Evolutionary conservation across 2,888 invertebrate genomes (phyloP).

Genomic region (Dioctria rufipes): DNA sequence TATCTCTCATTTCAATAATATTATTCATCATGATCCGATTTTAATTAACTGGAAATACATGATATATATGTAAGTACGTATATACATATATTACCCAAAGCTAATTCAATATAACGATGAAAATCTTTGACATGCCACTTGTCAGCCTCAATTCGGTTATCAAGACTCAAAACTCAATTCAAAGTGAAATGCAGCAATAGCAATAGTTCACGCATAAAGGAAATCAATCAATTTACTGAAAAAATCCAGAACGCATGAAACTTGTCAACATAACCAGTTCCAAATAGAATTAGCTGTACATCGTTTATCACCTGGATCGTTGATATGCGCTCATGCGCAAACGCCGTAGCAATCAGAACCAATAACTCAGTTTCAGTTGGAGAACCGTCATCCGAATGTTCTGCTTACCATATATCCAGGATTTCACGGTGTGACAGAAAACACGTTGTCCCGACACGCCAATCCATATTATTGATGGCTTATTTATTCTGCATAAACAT

Average conservation of each 20-base stretch:
- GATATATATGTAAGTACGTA: too few species aligned
- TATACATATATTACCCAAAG: too few species aligned
- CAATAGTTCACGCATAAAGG: slow-evolving; percentile 54
- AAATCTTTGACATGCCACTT: too few species aligned
- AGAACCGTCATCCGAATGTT: slow-evolving; percentile 51
- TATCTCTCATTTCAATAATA: too few species aligned
- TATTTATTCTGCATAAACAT: slow-evolving; percentile 64
- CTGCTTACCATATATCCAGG: slow-evolving; percentile 56
- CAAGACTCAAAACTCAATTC: neutral
- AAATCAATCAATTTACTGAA: slow-evolving; percentile 53
- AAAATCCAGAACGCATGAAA: slow-evolving; percentile 54
- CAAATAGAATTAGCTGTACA: slow-evolving; percentile 43
- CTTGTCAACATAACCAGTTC: slow-evolving; percentile 53
- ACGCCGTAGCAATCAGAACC: slow-evolving; percentile 50
- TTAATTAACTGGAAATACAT: too few species aligned
- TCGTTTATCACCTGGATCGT: slow-evolving; percentile 46
- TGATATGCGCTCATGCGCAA: slow-evolving; percentile 42
- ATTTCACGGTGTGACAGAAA: slow-evolving; percentile 63
- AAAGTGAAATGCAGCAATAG: neutral
- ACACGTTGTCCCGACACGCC: slow-evolving; percentile 64
- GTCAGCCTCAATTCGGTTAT: too few species aligned
- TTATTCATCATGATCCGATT: too few species aligned
- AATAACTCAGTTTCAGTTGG: slow-evolving; percentile 50
- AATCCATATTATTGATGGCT: slow-evolving; percentile 63
- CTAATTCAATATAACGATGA: too few species aligned